Evolutionary conservation across 2,797 vertebrate genomes (phyloP), one percentile per base, ranked within the genome.

Genomic region (Sphenodon punctatus): DNA sequence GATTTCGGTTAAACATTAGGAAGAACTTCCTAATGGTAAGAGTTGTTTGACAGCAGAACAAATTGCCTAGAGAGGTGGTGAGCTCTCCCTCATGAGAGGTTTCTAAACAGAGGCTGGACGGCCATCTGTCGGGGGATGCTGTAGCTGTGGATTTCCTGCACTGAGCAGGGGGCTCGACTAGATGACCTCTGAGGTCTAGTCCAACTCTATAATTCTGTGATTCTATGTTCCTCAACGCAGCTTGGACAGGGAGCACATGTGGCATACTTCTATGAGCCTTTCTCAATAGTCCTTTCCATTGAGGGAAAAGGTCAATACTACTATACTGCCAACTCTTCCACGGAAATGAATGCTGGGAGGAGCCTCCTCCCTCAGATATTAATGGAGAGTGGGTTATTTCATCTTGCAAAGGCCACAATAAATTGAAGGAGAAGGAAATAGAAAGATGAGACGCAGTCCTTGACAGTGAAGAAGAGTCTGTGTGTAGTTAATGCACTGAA

Each of bases 321-420:
- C 68, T 80, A 81, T 82, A 78, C 56, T 45, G 78, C 61, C 56
- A 82, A 72, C 49, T 89, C 68, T 59, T 86, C 42, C 32, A 67
- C 43, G 42, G 74, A 51, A 83, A 48, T 77, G 65, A 58, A 65
- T 75, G 88, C 89, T 85, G 88, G 90, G 85, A 83, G 80, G 68
- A 32, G 86, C 32, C 20, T 79, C 10, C 80, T 59, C 74, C 75
- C 80, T 89, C 75, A 65, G 32, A 84, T 87, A 75, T 84, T 91
- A 89, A 90, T 88, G 82, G 48, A 79, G 9, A 27, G 64, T 55
- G 64, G 45, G 69, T 88, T 90, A 32, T 34, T 88, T 91, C 91
- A 90, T 84, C 61, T 87, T 90, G 81, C 72, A 88, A 91, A 72
- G 56, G 74, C 60, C 85, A 84, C 69, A 59, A 75, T 78, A 88